Base-by-base conservation (phyloP, 2,888 invertebrate species). In the Spilarctia lutea region DNA sequence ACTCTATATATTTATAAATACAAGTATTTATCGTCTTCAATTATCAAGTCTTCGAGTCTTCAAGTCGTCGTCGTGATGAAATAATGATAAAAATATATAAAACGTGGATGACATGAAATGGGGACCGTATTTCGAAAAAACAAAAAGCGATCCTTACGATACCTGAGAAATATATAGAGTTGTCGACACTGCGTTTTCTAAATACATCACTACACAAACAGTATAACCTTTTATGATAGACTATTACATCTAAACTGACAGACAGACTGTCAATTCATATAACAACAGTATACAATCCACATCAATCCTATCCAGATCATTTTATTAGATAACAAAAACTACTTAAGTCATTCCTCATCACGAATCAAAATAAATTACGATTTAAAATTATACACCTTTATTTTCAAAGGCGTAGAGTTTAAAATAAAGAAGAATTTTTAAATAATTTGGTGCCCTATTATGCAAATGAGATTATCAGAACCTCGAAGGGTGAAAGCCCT, bases 381-480 rank as follows among this genome's bases (percentile, higher is more conserved):
- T 56, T 30, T 24, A 42, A 27, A 30, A 24, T 63, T 16, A 65
- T 35, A 27, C 56, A 27, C n/a, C 56, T 30, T 63, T 83, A 75
- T 71, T 0, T 18, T 0, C 0, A 0, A 33, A 24, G 0, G 0
- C 0, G 0, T 74, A 80, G 45, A 69, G 79, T 77, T 76, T 30
- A 80, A 73, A 77, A 68, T 78, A 27, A 16, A 3, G 52, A 16
- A 35, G 39, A 11, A 8, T 18, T 39, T 68, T 45, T 66, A 3
- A 60, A 0, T 52, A 63, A 24, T 33, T 65, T 35, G 66, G 33
- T 60, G 65, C 72, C 78, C 87, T 87, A 75, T 85, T 75, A 89
- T 89, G 85, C 77, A 85, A 88, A 89, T 89, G 77, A 75, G 75
- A 80, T 68, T 72, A 74, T 79, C 78, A 81, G 86, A 83, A 81